Evolutionary conservation across 2,888 invertebrate species (phyloP).

Genomic region (Ceriagrion tenellum): DNA sequence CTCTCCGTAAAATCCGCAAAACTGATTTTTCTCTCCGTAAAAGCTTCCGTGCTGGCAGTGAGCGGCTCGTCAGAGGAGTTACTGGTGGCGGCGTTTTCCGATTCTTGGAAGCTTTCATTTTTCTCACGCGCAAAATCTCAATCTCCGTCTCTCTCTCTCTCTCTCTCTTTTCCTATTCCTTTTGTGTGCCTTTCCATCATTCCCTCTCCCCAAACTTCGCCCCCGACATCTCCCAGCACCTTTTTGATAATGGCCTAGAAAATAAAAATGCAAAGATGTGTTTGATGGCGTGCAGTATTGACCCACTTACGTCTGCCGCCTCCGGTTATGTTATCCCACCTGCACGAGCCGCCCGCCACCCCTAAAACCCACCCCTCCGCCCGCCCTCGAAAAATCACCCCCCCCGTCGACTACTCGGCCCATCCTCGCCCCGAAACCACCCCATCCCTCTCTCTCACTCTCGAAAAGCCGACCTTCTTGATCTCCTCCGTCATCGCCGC

Average conservation of each 20-base stretch:
- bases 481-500: background rate
- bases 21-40: no score
- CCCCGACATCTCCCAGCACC: background rate
- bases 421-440: background rate
- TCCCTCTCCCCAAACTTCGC: constrained; percentile 12
- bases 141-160: no score
- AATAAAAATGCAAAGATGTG: background rate
- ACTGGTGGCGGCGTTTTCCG: background rate
- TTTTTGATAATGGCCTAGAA: constrained; percentile 50
- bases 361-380: background rate
- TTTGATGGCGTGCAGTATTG: background rate
- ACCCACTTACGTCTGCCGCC: constrained; percentile 20
- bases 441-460: background rate
- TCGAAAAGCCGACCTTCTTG: background rate
- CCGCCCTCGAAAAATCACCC: no score
- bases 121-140: no score
- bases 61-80: no score
- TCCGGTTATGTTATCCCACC: background rate
- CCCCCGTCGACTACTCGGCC: no score
- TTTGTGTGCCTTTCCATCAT: background rate
- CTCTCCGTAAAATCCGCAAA: no score
- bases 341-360: background rate
- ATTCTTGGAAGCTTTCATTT: background rate
- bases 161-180: background rate
- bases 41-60: no score